Evolutionary conservation across 2,113 vertebrate genomes (phyloP).

Genomic region (Channa argus): DNA sequence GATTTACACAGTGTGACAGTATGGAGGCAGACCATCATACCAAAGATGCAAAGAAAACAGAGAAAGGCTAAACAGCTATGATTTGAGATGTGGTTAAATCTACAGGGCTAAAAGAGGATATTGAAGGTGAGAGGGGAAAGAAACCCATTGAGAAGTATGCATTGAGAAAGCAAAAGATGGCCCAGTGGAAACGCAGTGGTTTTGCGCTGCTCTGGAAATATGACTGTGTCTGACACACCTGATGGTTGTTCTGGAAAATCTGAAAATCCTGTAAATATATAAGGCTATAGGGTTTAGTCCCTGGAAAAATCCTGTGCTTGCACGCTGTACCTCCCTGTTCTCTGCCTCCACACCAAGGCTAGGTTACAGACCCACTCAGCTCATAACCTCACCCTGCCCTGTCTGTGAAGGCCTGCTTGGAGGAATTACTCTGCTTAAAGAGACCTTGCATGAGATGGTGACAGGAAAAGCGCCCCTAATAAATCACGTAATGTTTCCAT

Average conservation of each 20-base stretch:
- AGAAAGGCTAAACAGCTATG: slow-evolving; percentile 14
- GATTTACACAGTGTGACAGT: slow-evolving; percentile 40
- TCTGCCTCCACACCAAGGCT: slow-evolving; percentile 9
- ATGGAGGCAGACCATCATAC: slow-evolving; percentile 48
- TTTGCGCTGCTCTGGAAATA: slow-evolving; percentile 51
- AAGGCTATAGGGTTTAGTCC: slow-evolving; percentile 27
- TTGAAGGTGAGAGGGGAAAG: slow-evolving; percentile 58
- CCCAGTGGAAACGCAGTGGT: slow-evolving; percentile 59
- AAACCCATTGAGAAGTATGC: slow-evolving; percentile 26
- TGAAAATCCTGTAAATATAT: slow-evolving; percentile 51
- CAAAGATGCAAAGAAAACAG: slow-evolving; percentile 28
- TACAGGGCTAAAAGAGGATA: slow-evolving; percentile 43
- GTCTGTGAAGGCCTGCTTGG: slow-evolving; percentile 17
- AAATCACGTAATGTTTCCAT: neutral
- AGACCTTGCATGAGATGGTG: neutral
- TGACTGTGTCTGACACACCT: slow-evolving; percentile 56
- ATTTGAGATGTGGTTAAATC: slow-evolving; percentile 32
- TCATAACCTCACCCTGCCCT: slow-evolving; percentile 16
- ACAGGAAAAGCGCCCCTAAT: neutral
- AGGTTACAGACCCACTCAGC: slow-evolving; percentile 15
- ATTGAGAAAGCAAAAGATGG: slow-evolving; percentile 12
- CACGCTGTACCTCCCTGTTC: slow-evolving; percentile 17
- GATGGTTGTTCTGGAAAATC: slow-evolving; percentile 61
- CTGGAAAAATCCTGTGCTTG: slow-evolving; percentile 46
- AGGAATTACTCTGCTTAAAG: slow-evolving; percentile 9